Percentiles rank a stretch among this genome's conserved stretches.
Conservation (phyloP, 2,888 invertebrate species). For the Scaptomyza reducta region DNA sequence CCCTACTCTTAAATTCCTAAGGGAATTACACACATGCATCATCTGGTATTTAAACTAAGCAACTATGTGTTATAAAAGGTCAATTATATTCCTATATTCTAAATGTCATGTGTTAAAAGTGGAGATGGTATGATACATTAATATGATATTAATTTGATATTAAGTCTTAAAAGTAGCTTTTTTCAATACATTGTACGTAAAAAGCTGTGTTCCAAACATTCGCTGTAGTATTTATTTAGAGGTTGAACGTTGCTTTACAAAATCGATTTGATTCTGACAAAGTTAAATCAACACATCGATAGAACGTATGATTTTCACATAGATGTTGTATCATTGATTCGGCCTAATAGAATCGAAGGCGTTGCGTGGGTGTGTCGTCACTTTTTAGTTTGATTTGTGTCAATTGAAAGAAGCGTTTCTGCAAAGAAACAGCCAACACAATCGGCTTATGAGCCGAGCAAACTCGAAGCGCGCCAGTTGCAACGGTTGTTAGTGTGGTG, state of each 20-base stretch:
- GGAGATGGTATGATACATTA: neutral
- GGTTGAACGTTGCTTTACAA: no score
- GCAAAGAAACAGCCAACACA: slow-evolving; percentile 33
- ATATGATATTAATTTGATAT: no score
- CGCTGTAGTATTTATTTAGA: no score
- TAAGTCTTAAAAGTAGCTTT: no score
- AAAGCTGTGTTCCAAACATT: no score
- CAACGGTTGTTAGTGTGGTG: slow-evolving; percentile 18
- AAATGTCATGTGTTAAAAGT: neutral
- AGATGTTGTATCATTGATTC: slow-evolving; percentile 25
- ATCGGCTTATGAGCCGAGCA: slow-evolving; percentile 18
- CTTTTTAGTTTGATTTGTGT: slow-evolving; percentile 68
- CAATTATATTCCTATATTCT: slow-evolving; percentile 19
- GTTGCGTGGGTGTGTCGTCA: slow-evolving; percentile 59
- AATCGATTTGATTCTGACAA: neutral
- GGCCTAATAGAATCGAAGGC: slow-evolving; percentile 37
- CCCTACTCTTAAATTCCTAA: slow-evolving; percentile 45
- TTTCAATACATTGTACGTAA: no score
- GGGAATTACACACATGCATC: slow-evolving; percentile 33
- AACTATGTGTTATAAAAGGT: slow-evolving; percentile 25
- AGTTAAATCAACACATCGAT: slow-evolving; percentile 7
- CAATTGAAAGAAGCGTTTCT: slow-evolving; percentile 67
- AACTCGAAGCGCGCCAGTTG: slow-evolving; percentile 1
- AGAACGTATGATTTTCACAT: slow-evolving; percentile 40
- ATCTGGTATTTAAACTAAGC: slow-evolving; percentile 9